Evolutionary conservation across 2,113 vertebrate species (phyloP), one percentile per base, ranked within the genome.

Genomic region (Furnarius figulus): DNA sequence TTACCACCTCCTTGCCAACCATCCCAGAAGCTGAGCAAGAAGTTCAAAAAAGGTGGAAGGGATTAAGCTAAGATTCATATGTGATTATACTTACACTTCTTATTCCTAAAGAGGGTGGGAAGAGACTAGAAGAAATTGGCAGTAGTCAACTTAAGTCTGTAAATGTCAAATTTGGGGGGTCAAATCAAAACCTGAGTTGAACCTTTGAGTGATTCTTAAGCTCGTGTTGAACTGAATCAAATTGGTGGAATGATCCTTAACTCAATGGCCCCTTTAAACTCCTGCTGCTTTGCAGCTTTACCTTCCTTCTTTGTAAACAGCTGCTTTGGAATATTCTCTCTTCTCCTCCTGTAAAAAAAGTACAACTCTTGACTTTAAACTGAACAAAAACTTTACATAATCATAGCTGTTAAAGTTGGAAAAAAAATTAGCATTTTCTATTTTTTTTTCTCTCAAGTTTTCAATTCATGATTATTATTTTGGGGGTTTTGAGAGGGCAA

Each of bases 131-230:
- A 6, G 22, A 91, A 85, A 90, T 46, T 30, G 35, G 2, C 30
- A 76, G 35, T 13, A 68, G 63, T n/a, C 37, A 76, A 0, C 18
- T 42, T 53, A 77, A 30, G 14, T 49, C 63, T 0, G 0, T 72
- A 90, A 75, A 70, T 61, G 37, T 66, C 67, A 61, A 20, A 68
- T 66, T 24, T 79, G 55, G 73, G 35, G 31, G 47, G 1, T 87
- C 58, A 31, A 30, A 67, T 74, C 65, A 44, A 91, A 79, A 39
- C 5, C 13, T 33, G 40, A n/a, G 8, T 9, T 58, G 62, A 91
- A 83, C 63, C 62, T 66, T 75, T 47, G 62, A 87, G 58, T 83
- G 28, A 37, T 50, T 79, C 85, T 87, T 94, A 82, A 82, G 44
- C 39, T 50, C 49, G 12, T 80, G 58, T 49, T 42, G 30, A 76